A percentile compares a stretch with the other conserved stretches of the same genome.
Conservation (phyloP, 2,113 vertebrate genomes). For the Ciconia boyciana region DNA sequence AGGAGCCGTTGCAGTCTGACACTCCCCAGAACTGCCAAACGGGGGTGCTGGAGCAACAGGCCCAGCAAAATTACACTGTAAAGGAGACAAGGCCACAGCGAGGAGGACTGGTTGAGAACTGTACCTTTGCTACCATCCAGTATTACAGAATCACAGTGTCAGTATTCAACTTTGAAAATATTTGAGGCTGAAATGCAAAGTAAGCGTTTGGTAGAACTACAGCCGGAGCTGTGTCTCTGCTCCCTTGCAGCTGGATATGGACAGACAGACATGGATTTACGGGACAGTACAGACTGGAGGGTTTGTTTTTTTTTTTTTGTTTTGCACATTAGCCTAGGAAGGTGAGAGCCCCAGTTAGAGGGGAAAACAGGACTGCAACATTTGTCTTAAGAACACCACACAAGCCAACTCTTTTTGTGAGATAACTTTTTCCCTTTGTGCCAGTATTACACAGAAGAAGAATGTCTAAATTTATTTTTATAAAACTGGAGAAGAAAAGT, state of each 20-base stretch:
- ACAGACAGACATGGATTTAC: neutral
- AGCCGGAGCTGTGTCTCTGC: neutral
- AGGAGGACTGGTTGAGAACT: neutral
- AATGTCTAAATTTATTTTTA: constrained; percentile 32
- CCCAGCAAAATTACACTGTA: constrained; percentile 85
- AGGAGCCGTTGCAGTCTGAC: constrained; percentile 79
- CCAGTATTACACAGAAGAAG: constrained; percentile 64
- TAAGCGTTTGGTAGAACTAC: neutral
- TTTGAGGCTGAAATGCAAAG: neutral
- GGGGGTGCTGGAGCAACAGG: constrained; percentile 77
- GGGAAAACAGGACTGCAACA: neutral
- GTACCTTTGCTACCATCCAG: neutral
- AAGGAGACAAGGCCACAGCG: neutral
- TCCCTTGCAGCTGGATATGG: neutral
- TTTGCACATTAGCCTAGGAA: constrained; percentile 67
- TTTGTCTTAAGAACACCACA: neutral
- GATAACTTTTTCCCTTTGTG: constrained; percentile 19
- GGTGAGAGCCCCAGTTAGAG: constrained; percentile 21
- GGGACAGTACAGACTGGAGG: neutral
- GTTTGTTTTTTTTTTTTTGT: neutral
- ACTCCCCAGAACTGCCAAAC: constrained; percentile 76
- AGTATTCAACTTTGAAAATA: neutral
- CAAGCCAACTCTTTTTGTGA: neutral
- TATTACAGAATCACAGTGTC: neutral
- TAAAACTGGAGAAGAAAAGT: constrained; percentile 28